Base-by-base conservation (phyloP, 2,888 invertebrate genomes). In the Eristalis arbustorum region DNA sequence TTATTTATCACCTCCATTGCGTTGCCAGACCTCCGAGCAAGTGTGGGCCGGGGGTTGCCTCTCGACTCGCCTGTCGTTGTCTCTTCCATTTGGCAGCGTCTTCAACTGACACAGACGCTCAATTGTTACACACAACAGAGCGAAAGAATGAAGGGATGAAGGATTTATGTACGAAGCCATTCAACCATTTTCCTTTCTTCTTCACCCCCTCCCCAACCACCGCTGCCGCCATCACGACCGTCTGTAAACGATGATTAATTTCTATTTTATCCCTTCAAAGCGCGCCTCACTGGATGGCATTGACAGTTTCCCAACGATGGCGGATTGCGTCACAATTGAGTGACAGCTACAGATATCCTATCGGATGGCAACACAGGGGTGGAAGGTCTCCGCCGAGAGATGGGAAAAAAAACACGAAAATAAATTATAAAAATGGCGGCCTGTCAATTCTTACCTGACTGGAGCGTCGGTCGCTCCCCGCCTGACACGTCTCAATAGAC, bases 221-320 rank as follows among this genome's bases (percentile, higher is more conserved):
- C 25, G 64, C 59, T 3, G 49, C 18, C 3, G 3, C 25, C 25
- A 25, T 25, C 25, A 25, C 2, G 25, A 25, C 18, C 6, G 31
- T 10, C 31, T 8, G 49, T 49, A 66, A 82, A 77, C 77, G 74
- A 85, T 85, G 85, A 85, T 85, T 85, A 85, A 85, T 85, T 85
- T 82, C 82, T 78, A 66, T 85, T 85, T 85, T 77, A 85, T 85
- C 85, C 85, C 71, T 81, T 81, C 81, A 81, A 81, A 81, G 69
- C 77, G 84, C 61, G 76, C 49, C 61, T 57, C 76, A 81, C 4
- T 57, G 77, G 69, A 81, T 85, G 82, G 77, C 81, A 85, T 77
- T 85, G 85, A 85, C 85, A 85, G 82, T 78, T 85, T 85, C 69
- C 77, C 85, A 77, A 85, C 82, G 85, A 85, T 85, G 85, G 85